Conservation (phyloP, 2,888 invertebrate genomes). For the Melanargia galathea region DNA sequence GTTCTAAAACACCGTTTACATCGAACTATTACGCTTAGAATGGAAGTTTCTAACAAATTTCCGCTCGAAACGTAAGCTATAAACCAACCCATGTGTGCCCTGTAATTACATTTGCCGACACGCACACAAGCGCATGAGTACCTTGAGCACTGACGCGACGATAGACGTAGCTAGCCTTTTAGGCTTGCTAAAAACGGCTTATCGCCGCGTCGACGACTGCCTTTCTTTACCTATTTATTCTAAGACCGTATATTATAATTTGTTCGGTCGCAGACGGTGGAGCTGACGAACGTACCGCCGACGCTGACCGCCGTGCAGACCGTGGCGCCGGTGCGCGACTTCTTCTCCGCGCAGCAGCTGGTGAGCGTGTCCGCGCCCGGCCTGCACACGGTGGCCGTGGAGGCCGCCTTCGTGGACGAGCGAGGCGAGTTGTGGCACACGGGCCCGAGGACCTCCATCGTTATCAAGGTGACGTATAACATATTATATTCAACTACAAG, state of each 20-base stretch:
- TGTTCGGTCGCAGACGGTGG: conserved; percentile 57
- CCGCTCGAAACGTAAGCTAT: no score
- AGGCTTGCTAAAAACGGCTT: no score
- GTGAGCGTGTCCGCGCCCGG: conserved; percentile 84
- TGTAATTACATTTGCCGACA: no score
- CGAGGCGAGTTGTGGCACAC: conserved; percentile 94
- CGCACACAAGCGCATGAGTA: no score
- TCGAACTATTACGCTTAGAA: no score
- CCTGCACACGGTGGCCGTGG: conserved; percentile 86
- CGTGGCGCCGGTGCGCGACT: conserved; percentile 95
- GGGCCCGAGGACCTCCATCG: conserved; percentile 89
- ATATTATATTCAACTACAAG: neutral
- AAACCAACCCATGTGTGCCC: no score
- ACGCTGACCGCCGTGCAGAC: conserved; percentile 87
- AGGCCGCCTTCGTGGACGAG: conserved; percentile 93
- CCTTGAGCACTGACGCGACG: no score
- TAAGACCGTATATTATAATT: neutral
- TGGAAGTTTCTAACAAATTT: no score
- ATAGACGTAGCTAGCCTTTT: no score
- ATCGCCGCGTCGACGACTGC: no score
- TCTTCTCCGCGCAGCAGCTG: conserved; percentile 96
- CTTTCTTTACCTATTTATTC: no score
- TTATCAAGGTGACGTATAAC: conserved; percentile 83
- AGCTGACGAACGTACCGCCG: conserved; percentile 62
- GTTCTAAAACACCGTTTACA: no score